Base-by-base conservation (phyloP, 2,113 vertebrate genomes). In the Plectropomus leopardus region DNA sequence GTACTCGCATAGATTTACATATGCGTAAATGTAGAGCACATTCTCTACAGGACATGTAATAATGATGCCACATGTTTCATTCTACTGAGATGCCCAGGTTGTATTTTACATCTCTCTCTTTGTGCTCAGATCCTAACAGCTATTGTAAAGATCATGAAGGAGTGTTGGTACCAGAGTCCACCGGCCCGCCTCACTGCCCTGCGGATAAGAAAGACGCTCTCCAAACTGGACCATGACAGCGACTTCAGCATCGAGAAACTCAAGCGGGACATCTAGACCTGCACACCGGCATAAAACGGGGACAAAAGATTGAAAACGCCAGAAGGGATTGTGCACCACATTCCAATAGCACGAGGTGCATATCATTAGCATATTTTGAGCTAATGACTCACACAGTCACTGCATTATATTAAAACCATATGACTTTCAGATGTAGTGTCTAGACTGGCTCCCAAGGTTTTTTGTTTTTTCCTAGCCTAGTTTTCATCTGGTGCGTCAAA, bases 91-190 rank as follows among this genome's bases (percentile, higher is more conserved):
- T 34, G 34, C 14, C 26, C 50, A 10, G 7, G 9, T 51, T 16
- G 4, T 67, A 9, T 24, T 76, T 70, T 47, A 44, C 26, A 24
- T 67, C 30, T 79, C 11, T 76, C 5, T 78, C 17, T 73, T 13
- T 66, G 54, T 86, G 9, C 59, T 16, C 88, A 99, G 98, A 96
- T 96, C 36, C 90, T 98, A 78, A 92, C 94, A 0, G 88, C 95
- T 0, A 87, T 98, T 85, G 96, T 94, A 0, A 98, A 94, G 92
- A 94, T 97, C 86, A 99, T 98, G 96, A 97, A 96, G 91, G 98
- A 99, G 89, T 99, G 97, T 71, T 99, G 98, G 98, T 98, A 96
- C 90, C 96, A 97, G 83, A 99, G 92, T 88, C 97, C 98, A 15
- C 92, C 96, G 0, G 97, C 98, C 19, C 96, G 98, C 17, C 97